A percentile compares a stretch with the other conserved stretches of the same genome.
phyloP scores from a whole-genome alignment of 1,140 invertebrate genomes.

The Dendrolimus punctatus region DNA sequence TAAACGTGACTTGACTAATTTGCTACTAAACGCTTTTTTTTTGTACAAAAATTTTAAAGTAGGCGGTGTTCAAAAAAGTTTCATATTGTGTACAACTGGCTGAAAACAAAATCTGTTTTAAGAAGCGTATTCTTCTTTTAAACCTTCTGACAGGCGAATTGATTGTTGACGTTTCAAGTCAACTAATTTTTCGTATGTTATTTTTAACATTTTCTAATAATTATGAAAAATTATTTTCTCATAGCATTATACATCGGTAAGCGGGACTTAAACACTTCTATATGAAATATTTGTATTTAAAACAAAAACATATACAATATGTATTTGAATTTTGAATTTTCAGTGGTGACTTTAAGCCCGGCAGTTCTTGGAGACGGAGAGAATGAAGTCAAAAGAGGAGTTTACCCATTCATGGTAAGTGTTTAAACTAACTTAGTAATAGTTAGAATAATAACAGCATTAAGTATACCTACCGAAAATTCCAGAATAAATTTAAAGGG shows the following conservation, averaged over 20 bases:
- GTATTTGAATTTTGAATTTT: conserved; percentile 3
- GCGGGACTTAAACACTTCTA: conserved; percentile 2
- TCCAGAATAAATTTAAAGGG: no score
- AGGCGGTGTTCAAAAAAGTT: conserved; percentile 27
- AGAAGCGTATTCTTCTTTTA: conserved; percentile 47
- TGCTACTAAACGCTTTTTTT: conserved; percentile 42
- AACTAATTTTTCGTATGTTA: conserved; percentile 22
- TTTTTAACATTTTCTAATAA: conserved; percentile 23
- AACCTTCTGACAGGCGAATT: conserved; percentile 36
- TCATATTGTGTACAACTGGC: conserved; percentile 19
- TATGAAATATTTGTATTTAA: background rate
- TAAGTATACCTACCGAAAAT: no score
- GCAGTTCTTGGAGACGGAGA: conserved; percentile 27
- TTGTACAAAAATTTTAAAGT: conserved; percentile 32
- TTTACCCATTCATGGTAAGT: conserved; percentile 48
- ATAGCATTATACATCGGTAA: conserved; percentile 21
- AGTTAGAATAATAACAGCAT: no score
- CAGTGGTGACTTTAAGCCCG: conserved; percentile 14
- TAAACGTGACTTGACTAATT: conserved; percentile 65
- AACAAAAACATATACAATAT: background rate
- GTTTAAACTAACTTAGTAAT: background rate
- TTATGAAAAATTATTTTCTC: conserved; percentile 26
- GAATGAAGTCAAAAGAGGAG: conserved; percentile 38
- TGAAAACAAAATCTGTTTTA: conserved; percentile 18
- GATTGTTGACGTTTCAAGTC: conserved; percentile 25